Evolutionary conservation across 2,888 invertebrate genomes (phyloP).

Genomic region (Pyrrhosoma nymphula): DNA sequence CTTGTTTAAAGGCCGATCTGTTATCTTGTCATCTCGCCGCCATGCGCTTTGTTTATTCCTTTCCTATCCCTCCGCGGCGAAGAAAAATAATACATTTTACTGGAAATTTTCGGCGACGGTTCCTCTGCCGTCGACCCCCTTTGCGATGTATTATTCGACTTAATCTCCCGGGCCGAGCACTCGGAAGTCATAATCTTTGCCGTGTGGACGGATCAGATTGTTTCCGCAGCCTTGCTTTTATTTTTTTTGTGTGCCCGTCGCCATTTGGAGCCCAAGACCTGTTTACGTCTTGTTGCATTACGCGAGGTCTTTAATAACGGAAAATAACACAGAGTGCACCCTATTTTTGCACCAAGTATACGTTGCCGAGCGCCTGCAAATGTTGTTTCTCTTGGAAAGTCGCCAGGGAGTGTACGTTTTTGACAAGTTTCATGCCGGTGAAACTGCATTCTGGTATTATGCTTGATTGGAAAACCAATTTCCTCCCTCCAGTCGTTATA

Average conservation of each 20-base stretch:
- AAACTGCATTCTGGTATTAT: not conserved
- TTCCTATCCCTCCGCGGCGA: not conserved
- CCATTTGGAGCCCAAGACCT: not conserved
- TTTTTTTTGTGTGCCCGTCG: not conserved
- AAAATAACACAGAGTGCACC: not conserved
- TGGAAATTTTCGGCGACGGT: not conserved
- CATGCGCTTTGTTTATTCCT: constrained; percentile 16
- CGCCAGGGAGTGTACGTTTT: not conserved
- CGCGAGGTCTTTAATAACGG: not conserved
- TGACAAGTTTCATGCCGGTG: not conserved
- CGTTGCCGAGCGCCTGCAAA: not conserved
- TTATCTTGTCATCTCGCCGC: constrained; percentile 1
- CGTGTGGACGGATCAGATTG: not conserved
- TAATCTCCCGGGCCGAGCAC: not conserved
- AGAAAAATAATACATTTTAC: not conserved
- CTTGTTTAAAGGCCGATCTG: constrained; percentile 28
- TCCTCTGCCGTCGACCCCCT: not conserved
- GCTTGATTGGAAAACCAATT: not conserved
- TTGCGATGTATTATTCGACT: not conserved
- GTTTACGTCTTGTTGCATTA: not conserved
- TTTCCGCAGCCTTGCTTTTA: not conserved
- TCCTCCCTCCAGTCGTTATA: not conserved
- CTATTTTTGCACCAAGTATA: not conserved
- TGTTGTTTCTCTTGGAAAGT: not conserved
- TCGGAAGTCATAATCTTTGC: not conserved